A percentile compares a stretch with the other conserved stretches of the same genome.
phyloP scores from a whole-genome alignment of 1,140 invertebrate species.

The Drosophila parabipectinata region DNA sequence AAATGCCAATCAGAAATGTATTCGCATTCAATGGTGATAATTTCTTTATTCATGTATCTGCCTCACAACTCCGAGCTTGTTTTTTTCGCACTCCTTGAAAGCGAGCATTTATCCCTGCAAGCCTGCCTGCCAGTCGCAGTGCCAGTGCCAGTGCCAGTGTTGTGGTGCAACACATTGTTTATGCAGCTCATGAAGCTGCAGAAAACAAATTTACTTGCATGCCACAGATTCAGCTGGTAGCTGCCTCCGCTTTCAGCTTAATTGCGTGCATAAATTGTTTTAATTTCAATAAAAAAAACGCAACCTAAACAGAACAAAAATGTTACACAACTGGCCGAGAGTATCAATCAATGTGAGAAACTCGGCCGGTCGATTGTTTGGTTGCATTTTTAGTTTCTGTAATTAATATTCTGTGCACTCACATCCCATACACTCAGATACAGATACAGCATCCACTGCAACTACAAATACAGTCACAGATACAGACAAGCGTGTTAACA shows the following conservation, averaged over 20 bases:
- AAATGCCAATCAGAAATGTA: slow-evolving; percentile 10
- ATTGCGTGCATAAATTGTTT: slow-evolving; percentile 80
- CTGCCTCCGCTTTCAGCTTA: slow-evolving; percentile 57
- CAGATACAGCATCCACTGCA: slow-evolving; percentile 7
- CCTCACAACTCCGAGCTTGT: neutral
- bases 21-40: slow-evolving; percentile 59
- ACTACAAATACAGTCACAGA: slow-evolving; percentile 26
- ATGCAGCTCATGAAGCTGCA: slow-evolving; percentile 67
- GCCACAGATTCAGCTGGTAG: slow-evolving; percentile 65
- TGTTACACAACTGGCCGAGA: slow-evolving; percentile 63
- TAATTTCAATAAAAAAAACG: slow-evolving; percentile 72
- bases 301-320: slow-evolving; percentile 41
- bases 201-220: slow-evolving; percentile 78
- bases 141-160: too few relatives aligned
- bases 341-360: slow-evolving; percentile 77
- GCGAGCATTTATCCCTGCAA: neutral
- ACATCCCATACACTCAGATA: slow-evolving; percentile 32
- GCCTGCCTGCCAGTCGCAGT: too few relatives aligned
- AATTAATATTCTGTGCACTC: slow-evolving; percentile 75
- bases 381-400: slow-evolving; percentile 61
- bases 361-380: slow-evolving; percentile 38
- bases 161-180: slow-evolving; percentile 40
- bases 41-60: slow-evolving; percentile 72
- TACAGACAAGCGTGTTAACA: slow-evolving; percentile 49
- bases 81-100: neutral